Base-by-base conservation (phyloP, 2,888 invertebrate species). In the Marasmarcha lunaedactyla region DNA sequence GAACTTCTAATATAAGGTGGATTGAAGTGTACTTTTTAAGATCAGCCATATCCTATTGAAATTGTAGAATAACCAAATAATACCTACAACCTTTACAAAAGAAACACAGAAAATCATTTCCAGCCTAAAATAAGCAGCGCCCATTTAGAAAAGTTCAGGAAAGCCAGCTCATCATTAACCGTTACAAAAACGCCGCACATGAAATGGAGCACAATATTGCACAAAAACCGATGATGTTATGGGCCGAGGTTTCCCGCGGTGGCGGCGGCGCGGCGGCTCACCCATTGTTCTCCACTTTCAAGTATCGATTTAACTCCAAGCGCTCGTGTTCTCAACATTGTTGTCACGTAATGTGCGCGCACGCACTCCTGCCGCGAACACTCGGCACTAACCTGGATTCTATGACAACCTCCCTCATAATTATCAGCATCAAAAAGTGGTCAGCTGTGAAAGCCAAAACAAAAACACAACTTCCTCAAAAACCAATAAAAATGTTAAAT, bases 221-320 rank as follows among this genome's bases (percentile, higher is more conserved):
- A 55, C 50, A 71, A 71, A 74, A 74, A 67, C 51, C n/a, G n/a
- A n/a, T n/a, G n/a, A n/a, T n/a, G 40, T 45, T 54, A 54, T 51
- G 55, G 57, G 54, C 52, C 51, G 56, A 59, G 63, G 56, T 72
- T 72, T 73, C 74, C 64, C 66, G 58, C 52, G 50, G 49, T 48
- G 55, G 36, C 38, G 3, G 10, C 7, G 33, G 56, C 62, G n/a
- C n/a, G n/a, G n/a, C 71, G 71, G 58, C 73, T 68, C 62, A 57
- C 54, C 61, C 60, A 81, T 81, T 81, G 81, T 83, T 76, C 61
- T 61, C 52, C 55, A 63, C 74, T 76, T 78, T 77, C 79, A 59
- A 62, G 59, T 69, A 63, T 62, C 64, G 61, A 71, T 69, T 62
- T 61, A 57, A 65, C 57, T 55, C 54, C 52, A 45, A 51, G 54